phyloP scores from a whole-genome alignment of 2,113 vertebrate genomes.

The Zosterops pallidus region DNA sequence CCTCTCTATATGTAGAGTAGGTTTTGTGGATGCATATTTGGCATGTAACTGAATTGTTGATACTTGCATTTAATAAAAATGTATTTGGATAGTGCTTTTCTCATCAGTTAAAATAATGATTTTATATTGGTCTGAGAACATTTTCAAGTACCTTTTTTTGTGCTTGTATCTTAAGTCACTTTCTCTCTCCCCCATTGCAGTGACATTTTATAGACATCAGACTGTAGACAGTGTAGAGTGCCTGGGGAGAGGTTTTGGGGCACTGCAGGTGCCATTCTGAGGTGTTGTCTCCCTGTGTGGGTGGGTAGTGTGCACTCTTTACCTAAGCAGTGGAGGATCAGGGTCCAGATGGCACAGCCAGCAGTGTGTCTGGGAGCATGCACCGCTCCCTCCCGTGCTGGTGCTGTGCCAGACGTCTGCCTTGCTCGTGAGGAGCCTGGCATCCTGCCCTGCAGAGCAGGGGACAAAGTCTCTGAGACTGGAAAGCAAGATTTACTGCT shows the following conservation, averaged over 20 bases:
- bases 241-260: not conserved
- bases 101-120: not conserved
- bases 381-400: accelerated
- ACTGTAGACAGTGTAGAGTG: accelerated
- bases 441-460: not conserved
- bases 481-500: not conserved
- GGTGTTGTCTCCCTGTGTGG: not conserved
- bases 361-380: not conserved
- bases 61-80: not conserved
- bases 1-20: not conserved
- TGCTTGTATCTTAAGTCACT: not conserved
- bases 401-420: accelerated
- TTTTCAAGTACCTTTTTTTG: not conserved
- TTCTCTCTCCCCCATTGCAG: not conserved
- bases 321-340: accelerated
- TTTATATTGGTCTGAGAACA: not conserved
- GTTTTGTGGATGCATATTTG: not conserved
- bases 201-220: not conserved
- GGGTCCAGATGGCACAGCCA: not conserved
- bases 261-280: accelerated
- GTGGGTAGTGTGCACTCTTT: no score
- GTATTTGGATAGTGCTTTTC: not conserved
- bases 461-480: not conserved
- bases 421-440: accelerated
- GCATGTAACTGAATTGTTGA: not conserved